phyloP scores from a whole-genome alignment of 2,888 invertebrate species.

The Leptinotarsa tumamoca region DNA sequence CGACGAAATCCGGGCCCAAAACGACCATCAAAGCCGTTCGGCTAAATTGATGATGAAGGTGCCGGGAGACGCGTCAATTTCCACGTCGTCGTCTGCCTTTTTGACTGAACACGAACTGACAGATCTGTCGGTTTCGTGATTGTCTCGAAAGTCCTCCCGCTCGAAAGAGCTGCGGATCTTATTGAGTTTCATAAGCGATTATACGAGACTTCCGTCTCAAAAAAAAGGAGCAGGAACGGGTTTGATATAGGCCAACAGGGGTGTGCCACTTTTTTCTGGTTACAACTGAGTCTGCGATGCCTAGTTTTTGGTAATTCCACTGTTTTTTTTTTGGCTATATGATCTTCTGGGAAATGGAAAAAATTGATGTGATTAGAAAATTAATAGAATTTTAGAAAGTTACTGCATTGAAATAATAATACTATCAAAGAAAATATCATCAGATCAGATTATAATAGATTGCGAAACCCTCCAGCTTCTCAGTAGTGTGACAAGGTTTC shows the following conservation, averaged over 20 bases:
- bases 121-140: conserved; percentile 34
- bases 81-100: conserved; percentile 32
- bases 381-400: no score
- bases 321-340: no score
- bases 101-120: conserved; percentile 39
- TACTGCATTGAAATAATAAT: no score
- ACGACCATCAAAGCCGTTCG: conserved; percentile 42
- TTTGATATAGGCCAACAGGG: not conserved
- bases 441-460: no score
- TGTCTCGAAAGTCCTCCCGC: conserved; percentile 35
- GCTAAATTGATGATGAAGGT: conserved; percentile 42
- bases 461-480: no score
- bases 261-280: no score
- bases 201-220: not conserved
- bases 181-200: conserved; percentile 32
- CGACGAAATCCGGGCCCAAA: conserved; percentile 28
- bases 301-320: no score
- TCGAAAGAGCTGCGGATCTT: conserved; percentile 31
- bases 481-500: no score
- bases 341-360: no score
- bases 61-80: conserved; percentile 39
- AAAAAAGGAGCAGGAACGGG: not conserved
- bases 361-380: no score
- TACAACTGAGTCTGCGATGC: no score
- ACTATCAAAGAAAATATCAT: no score